Conservation (phyloP, 2,888 invertebrate genomes). For the Rhabditophanes sp. region DNA sequence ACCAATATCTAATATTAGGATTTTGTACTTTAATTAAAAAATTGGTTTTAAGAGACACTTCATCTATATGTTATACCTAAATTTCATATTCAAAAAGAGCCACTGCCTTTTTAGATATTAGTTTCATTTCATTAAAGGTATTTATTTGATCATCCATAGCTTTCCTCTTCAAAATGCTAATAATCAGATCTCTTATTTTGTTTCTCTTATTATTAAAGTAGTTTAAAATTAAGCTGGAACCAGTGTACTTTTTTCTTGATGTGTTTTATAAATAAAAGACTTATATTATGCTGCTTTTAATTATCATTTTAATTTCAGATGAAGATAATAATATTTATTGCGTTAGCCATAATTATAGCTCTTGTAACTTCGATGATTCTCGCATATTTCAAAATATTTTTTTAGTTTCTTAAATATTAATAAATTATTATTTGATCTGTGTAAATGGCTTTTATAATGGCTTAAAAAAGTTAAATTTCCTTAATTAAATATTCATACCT, state of each 20-base stretch:
- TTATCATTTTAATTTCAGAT: no score
- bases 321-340: no score
- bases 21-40: constrained; percentile 2
- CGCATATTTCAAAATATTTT: not conserved
- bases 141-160: no score
- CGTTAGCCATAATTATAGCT: constrained; percentile 1
- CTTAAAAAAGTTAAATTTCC: not conserved
- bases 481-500: no score
- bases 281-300: no score
- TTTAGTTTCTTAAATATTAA: constrained; percentile 1
- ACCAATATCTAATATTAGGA: no score
- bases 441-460: not conserved
- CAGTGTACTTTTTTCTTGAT: constrained; percentile 1
- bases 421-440: constrained; percentile 1
- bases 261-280: no score
- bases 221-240: not conserved
- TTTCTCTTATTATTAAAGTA: not conserved
- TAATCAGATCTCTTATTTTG: constrained; percentile 2
- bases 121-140: not conserved
- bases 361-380: not conserved
- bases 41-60: constrained; percentile 2
- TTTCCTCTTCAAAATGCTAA: constrained; percentile 4
- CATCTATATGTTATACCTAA: constrained; percentile 3
- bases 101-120: constrained; percentile 1
- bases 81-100: not conserved